A percentile compares a stretch with the other conserved stretches of the same genome.
These are phyloP conservation scores for Drosophila setosimentum DNA, from an alignment of 2,888 invertebrate genomes.

Conservation along the genomic window DNA sequence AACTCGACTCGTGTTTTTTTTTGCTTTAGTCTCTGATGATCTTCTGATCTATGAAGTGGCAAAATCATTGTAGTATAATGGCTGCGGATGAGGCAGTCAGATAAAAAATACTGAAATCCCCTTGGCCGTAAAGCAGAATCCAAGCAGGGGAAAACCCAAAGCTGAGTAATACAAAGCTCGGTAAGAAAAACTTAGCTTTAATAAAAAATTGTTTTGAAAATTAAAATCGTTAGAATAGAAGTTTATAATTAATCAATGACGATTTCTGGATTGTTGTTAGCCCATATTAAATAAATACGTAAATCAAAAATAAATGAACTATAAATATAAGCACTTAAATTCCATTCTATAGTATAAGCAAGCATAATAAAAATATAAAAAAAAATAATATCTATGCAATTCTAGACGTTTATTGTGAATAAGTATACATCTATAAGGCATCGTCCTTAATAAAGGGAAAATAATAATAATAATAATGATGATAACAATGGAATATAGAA, in stretches of 20 bases:
- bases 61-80: conserved; percentile 62
- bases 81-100: conserved; percentile 25
- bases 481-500: conserved; percentile 36
- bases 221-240: neutral
- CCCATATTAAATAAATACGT: too few relatives aligned
- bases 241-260: neutral
- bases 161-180: neutral
- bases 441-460: neutral
- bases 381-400: neutral
- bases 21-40: conserved; percentile 26
- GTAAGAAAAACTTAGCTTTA: neutral
- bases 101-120: conserved; percentile 14
- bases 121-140: neutral
- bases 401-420: neutral
- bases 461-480: neutral
- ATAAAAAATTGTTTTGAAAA: neutral
- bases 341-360: neutral
- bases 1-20: neutral
- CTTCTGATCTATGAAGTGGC: conserved; percentile 74
- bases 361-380: neutral
- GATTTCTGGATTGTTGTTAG: too few relatives aligned
- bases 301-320: too few relatives aligned
- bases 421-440: neutral
- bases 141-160: neutral
- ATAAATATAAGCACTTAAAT: neutral